These are phyloP conservation scores for Drosophila subpulchrella DNA, from an alignment of 1,140 invertebrate species.

Conservation along the genomic window DNA sequence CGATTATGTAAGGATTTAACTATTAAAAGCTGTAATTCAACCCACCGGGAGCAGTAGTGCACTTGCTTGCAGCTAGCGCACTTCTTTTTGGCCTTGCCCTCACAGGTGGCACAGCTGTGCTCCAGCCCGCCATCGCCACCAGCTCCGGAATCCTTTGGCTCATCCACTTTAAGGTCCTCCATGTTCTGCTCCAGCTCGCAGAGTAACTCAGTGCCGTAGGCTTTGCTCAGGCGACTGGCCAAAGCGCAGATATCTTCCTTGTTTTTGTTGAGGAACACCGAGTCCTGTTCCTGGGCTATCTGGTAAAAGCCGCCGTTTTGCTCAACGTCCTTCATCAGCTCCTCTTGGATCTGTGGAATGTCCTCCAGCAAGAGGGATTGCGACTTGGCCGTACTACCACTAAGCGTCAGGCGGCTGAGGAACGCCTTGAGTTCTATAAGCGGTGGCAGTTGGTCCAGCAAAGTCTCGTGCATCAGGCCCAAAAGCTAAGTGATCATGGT, in stretches of 20 bases:
- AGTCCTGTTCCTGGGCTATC: conserved; percentile 86
- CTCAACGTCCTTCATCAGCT: conserved; percentile 84
- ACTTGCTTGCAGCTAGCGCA: conserved; percentile 85
- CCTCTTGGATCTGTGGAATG: conserved; percentile 84
- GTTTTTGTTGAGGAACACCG: conserved; percentile 85
- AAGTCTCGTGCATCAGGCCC: conserved; percentile 87
- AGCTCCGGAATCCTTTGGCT: conserved; percentile 10
- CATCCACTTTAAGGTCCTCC: conserved; percentile 34
- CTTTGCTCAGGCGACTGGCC: conserved; percentile 84
- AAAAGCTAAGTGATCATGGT: conserved; percentile 29
- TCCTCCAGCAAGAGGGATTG: conserved; percentile 86
- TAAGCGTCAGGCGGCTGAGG: conserved; percentile 85
- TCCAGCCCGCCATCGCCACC: conserved; percentile 6
- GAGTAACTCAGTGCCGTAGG: conserved; percentile 86
- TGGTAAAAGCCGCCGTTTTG: conserved; percentile 86
- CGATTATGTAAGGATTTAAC: no score
- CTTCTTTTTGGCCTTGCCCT: conserved; percentile 84
- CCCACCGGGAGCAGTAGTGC: conserved; percentile 85
- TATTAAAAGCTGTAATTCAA: neutral
- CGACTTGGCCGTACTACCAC: conserved; percentile 54
- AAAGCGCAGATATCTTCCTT: conserved; percentile 85
- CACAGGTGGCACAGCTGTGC: conserved; percentile 84
- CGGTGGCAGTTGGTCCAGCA: conserved; percentile 91
- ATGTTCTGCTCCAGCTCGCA: conserved; percentile 84
- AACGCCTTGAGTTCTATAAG: conserved; percentile 90